Evolutionary conservation across 92 coral and sea anemone genomes (phyloP).

Genomic region (Hydrozoanthus gracilis): DNA sequence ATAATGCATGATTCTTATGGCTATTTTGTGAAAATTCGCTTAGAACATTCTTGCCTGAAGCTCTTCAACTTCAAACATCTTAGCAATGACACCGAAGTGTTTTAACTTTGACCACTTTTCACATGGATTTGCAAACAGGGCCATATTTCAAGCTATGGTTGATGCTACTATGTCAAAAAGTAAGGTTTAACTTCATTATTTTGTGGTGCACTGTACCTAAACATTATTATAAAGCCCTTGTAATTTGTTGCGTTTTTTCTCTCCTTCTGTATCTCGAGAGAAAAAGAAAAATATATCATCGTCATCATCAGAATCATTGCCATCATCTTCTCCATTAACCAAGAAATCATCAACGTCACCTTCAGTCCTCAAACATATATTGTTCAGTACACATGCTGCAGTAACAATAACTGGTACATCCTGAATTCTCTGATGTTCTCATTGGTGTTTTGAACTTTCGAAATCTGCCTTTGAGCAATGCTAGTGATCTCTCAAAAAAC

Average conservation of each 20-base stretch:
- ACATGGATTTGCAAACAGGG: slow-evolving; percentile 42
- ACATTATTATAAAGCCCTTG: slow-evolving; percentile 49
- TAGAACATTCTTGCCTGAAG: too few species aligned
- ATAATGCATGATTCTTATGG: too few species aligned
- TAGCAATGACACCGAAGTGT: too few species aligned
- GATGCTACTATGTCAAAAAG: slow-evolving; percentile 43
- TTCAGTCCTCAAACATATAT: slow-evolving; percentile 50
- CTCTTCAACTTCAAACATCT: too few species aligned
- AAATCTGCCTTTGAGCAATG: slow-evolving; percentile 54
- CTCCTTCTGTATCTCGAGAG: slow-evolving; percentile 51
- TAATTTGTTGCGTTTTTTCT: slow-evolving; percentile 48
- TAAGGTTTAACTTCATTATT: slow-evolving; percentile 48
- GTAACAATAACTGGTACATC: slow-evolving; percentile 49
- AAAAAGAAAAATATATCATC: slow-evolving; percentile 44
- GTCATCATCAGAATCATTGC: slow-evolving; percentile 56
- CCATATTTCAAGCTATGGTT: slow-evolving; percentile 45
- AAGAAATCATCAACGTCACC: slow-evolving; percentile 59
- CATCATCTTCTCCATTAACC: slow-evolving; percentile 45
- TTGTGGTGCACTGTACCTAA: slow-evolving; percentile 26
- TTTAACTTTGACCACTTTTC: slow-evolving; percentile 36
- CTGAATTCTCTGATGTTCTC: slow-evolving; percentile 31
- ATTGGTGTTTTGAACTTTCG: slow-evolving; percentile 56
- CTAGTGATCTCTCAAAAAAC: slow-evolving; percentile 63
- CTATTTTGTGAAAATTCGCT: too few species aligned
- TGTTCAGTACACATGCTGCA: slow-evolving; percentile 60